phyloP scores from a whole-genome alignment of 2,888 invertebrate genomes.

The Syrista parreyssii region DNA sequence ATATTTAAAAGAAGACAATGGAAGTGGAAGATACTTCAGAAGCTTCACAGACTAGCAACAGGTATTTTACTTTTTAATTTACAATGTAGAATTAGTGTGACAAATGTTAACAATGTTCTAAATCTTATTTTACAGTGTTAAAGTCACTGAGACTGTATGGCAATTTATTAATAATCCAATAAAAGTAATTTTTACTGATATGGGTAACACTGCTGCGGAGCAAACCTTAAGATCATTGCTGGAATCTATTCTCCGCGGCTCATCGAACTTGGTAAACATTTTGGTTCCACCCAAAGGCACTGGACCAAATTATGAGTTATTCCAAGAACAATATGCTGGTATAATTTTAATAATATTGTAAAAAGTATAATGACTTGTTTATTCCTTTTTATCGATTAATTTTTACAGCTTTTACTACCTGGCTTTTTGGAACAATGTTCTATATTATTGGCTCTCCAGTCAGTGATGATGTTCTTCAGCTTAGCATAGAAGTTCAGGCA shows the following conservation, averaged over 20 bases:
- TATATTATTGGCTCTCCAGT: conserved; percentile 70
- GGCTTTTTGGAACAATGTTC: conserved; percentile 77
- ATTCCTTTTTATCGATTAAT: neutral
- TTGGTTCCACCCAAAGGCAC: conserved; percentile 48
- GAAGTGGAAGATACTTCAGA: conserved; percentile 21
- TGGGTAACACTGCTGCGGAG: conserved; percentile 71
- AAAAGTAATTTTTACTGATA: conserved; percentile 70
- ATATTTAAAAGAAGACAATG: conserved; percentile 12
- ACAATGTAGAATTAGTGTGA: neutral
- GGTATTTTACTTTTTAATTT: conserved; percentile 12
- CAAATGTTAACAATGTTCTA: neutral
- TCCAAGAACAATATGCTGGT: conserved; percentile 49
- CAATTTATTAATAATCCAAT: conserved; percentile 75
- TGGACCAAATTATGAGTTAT: conserved; percentile 31
- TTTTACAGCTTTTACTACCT: conserved; percentile 71
- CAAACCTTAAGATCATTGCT: conserved; percentile 72
- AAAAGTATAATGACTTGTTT: conserved; percentile 26
- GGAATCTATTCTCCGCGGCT: conserved; percentile 65
- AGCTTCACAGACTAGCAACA: conserved; percentile 24
- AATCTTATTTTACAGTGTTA: conserved; percentile 22
- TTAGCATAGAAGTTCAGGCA: conserved; percentile 55
- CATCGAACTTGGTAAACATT: conserved; percentile 50
- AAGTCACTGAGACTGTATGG: conserved; percentile 68
- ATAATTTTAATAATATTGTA: conserved; percentile 61
- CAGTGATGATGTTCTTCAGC: conserved; percentile 41